These are phyloP conservation scores for Gephyroberyx darwinii DNA, from an alignment of 2,797 vertebrate genomes.

Conservation along the genomic window DNA sequence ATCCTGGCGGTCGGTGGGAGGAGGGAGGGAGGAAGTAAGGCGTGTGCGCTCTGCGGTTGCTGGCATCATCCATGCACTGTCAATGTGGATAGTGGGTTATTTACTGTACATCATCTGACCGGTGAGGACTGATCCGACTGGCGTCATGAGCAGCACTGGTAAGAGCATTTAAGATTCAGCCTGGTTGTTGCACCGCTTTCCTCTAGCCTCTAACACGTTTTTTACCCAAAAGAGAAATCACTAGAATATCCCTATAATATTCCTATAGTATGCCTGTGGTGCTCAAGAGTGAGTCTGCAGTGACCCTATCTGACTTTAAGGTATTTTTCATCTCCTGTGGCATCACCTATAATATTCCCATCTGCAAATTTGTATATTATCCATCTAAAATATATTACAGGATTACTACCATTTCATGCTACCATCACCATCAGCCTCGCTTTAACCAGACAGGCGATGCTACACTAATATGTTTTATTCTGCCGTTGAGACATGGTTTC, in stretches of 20 bases:
- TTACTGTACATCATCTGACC: slow-evolving; percentile 65
- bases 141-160: slow-evolving; percentile 84
- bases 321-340: not conserved
- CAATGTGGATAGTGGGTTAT: slow-evolving; percentile 59
- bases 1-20: slow-evolving; percentile 7
- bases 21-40: slow-evolving; percentile 6
- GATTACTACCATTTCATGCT: too few species aligned
- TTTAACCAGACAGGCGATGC: not conserved
- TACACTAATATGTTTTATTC: not conserved
- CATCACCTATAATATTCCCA: not conserved
- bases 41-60: slow-evolving; percentile 38
- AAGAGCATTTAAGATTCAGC: slow-evolving; percentile 34
- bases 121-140: slow-evolving; percentile 47
- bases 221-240: too few species aligned
- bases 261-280: not conserved
- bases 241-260: not conserved
- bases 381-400: not conserved
- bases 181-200: not conserved
- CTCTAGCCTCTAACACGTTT: too few species aligned
- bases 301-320: slow-evolving; percentile 12
- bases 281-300: not conserved
- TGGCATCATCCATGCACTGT: slow-evolving; percentile 58
- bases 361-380: not conserved
- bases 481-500: too few species aligned
- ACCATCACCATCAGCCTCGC: too few species aligned